Conservation (phyloP, 1,140 invertebrate genomes). For the Antheraea mylitta region DNA sequence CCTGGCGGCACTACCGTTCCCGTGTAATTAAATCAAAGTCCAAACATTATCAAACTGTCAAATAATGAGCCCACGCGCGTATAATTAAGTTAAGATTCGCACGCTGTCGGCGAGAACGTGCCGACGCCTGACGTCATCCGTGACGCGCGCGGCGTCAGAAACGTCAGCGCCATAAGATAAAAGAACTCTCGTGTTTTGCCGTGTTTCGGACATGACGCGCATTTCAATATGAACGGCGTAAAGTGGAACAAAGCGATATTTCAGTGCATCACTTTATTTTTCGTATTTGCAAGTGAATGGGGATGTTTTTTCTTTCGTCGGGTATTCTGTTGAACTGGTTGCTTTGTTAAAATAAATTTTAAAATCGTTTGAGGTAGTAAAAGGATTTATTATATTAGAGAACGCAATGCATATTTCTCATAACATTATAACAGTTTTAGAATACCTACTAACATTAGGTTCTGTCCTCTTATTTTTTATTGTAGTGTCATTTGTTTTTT, state of each 20-base stretch:
- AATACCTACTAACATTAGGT: too few species aligned
- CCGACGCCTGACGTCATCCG: constrained; percentile 3
- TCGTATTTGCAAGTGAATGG: background rate
- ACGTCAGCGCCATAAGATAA: constrained; percentile 10
- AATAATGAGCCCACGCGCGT: constrained; percentile 3
- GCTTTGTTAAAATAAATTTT: background rate
- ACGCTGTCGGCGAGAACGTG: constrained; percentile 8
- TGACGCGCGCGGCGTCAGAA: background rate
- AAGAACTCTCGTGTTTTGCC: constrained; percentile 6
- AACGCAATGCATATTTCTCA: too few species aligned
- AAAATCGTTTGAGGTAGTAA: too few species aligned
- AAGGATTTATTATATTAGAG: too few species aligned
- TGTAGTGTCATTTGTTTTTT: too few species aligned
- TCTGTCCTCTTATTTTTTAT: too few species aligned
- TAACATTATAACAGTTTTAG: too few species aligned
- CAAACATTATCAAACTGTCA: constrained; percentile 1
- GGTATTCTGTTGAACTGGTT: background rate
- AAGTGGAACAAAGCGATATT: constrained; percentile 16
- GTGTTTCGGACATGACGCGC: constrained; percentile 5
- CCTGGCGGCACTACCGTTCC: background rate
- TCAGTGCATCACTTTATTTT: background rate
- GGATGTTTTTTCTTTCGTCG: background rate
- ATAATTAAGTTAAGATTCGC: background rate
- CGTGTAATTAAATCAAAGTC: background rate
- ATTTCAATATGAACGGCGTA: constrained; percentile 7